Evolutionary conservation across 2,113 vertebrate genomes (phyloP), one percentile per base, ranked within the genome.

Genomic region (Tychaedon coryphoeus): DNA sequence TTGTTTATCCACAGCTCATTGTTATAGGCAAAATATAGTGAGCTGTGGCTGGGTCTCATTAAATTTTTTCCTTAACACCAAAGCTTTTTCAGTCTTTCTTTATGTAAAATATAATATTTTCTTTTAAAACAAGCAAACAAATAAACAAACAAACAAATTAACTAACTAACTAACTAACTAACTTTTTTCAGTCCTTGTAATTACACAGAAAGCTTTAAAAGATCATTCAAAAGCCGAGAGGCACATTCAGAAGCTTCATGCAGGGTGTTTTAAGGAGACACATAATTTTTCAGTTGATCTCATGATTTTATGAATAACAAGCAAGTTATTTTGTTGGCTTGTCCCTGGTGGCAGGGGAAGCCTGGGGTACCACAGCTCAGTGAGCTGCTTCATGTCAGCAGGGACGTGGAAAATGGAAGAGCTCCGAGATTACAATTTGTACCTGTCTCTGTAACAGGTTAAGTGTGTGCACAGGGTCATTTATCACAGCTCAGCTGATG

Each of bases 401-500:
- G 42, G 66, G 82, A 93, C 7, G 29, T 1, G n/a, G 67, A 83
- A 92, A 93, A 95, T n/a, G 72, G n/a, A 86, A 80, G 64, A 77
- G 64, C 71, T 77, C 10, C 5, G 33, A 76, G 75, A 67, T 80
- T 31, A 69, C 94, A 54, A 74, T 93, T 88, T 96, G 86, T 90
- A 86, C 75, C 88, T 80, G 79, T 93, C 96, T 90, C 8, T 58
- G 75, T 66, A 90, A 25, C 79, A 83, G 92, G 91, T 80, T 90
- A 95, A 92, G 64, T 12, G 88, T 0, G 4, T 9, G 62, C 79
- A 76, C 75, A n/a, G 76, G 94, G 90, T 88, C 86, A 83, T 86
- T 77, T 86, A 79, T 90, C 94, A 92, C 62, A 80, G 71, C 88
- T 90, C 82, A 83, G 92, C 14, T 88, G 88, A 93, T 58, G 90